phyloP scores from a whole-genome alignment of 2,888 invertebrate species.

The Aspidiotus rigidus region DNA sequence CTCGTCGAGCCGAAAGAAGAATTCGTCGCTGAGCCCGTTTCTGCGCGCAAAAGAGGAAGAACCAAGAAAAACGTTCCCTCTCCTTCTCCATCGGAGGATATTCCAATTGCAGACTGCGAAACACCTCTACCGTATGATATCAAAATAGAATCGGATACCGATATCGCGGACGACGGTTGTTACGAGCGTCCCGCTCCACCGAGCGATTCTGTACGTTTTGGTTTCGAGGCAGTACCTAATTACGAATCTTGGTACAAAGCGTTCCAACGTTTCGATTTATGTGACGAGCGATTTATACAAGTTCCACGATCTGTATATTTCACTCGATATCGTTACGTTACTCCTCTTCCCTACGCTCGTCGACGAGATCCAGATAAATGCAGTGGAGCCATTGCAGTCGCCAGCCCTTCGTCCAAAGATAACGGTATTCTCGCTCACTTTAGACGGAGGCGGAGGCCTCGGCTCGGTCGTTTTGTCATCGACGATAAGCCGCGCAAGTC shows the following conservation, averaged over 20 bases:
- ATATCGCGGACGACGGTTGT: background rate
- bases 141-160: background rate
- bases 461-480: conserved; percentile 15
- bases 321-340: conserved; percentile 7
- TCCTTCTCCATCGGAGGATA: background rate
- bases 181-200: conserved; percentile 6
- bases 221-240: conserved; percentile 37
- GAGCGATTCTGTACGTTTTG: conserved; percentile 28
- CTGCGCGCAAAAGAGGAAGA: background rate
- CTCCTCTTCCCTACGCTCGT: background rate
- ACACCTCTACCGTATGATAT: background rate
- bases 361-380: background rate
- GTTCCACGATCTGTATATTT: conserved; percentile 10
- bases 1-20: conserved; percentile 9
- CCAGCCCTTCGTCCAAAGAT: conserved; percentile 4
- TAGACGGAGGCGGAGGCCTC: conserved; percentile 11
- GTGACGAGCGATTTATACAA: conserved; percentile 17
- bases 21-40: background rate
- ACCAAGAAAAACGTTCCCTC: background rate
- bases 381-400: background rate
- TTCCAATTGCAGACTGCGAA: background rate
- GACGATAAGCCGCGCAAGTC: conserved; percentile 53
- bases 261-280: conserved; percentile 21
- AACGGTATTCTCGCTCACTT: background rate
- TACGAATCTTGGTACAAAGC: conserved; percentile 28